Conservation (phyloP, 2,888 invertebrate genomes). For the Nemurella pictetii region DNA sequence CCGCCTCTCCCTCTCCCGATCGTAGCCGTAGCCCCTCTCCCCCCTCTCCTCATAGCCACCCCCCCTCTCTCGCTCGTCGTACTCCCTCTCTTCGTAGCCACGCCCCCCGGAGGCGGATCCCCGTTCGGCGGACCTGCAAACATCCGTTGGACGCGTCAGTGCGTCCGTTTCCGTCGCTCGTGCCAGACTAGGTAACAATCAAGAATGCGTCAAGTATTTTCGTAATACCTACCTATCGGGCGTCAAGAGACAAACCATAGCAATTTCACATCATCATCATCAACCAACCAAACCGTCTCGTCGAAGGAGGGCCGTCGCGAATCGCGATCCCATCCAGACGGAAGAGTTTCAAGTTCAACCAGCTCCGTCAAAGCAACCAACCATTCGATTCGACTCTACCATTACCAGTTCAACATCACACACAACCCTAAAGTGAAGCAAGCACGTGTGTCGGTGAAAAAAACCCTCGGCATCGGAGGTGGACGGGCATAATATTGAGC, state of each 20-base stretch:
- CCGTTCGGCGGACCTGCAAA: not conserved
- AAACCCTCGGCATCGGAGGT: not conserved
- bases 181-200: not conserved
- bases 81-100: not conserved
- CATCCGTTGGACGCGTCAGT: not conserved
- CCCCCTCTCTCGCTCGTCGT: not conserved
- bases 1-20: not conserved
- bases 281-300: constrained; percentile 14
- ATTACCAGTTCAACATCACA: constrained; percentile 38
- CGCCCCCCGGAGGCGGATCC: not conserved
- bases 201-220: not conserved
- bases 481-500: not conserved
- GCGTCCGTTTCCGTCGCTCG: not conserved
- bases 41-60: not conserved
- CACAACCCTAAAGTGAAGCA: constrained; percentile 42
- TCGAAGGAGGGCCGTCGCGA: not conserved
- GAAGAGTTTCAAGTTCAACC: not conserved
- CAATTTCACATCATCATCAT: constrained; percentile 4
- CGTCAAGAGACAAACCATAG: not conserved
- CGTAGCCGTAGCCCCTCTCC: not conserved
- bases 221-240: not conserved
- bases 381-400: constrained; percentile 37
- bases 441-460: constrained; percentile 37
- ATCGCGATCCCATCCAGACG: not conserved
- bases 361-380: constrained; percentile 36